A percentile compares a stretch with the other conserved stretches of the same genome.
phyloP scores from a whole-genome alignment of 2,113 vertebrate species.

The Brienomyrus brachyistius region DNA sequence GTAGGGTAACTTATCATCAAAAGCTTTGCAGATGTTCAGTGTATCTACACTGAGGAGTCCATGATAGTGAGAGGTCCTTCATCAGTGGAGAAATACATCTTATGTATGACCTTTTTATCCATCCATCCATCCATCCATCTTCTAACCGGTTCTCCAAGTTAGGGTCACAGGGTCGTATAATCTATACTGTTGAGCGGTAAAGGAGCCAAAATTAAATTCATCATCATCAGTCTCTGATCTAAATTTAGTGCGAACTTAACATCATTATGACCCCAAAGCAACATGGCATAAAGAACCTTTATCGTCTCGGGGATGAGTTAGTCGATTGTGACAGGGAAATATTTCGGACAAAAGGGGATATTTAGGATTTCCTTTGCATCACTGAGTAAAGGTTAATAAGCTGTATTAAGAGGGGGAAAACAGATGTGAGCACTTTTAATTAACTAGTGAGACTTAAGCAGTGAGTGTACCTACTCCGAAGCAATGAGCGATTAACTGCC shows the following conservation, averaged over 20 bases:
- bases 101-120: background rate
- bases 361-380: conserved; percentile 47
- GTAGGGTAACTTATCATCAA: background rate
- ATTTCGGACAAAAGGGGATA: conserved; percentile 32
- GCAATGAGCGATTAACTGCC: conserved; percentile 27
- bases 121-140: background rate
- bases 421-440: conserved; percentile 59
- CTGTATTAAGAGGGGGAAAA: conserved; percentile 52
- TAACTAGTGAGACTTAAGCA: conserved; percentile 63
- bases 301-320: conserved; percentile 41
- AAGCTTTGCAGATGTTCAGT: background rate
- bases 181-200: conserved; percentile 36
- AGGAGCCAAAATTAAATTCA: background rate
- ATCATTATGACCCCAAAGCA: conserved; percentile 20
- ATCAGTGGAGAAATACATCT: background rate
- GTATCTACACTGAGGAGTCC: background rate
- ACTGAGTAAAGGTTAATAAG: conserved; percentile 61
- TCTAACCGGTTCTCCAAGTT: background rate
- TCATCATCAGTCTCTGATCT: conserved; percentile 39
- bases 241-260: conserved; percentile 36
- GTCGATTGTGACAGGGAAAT: conserved; percentile 26
- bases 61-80: background rate
- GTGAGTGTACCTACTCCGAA: conserved; percentile 45
- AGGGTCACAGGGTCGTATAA: background rate
- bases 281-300: conserved; percentile 29